These are phyloP conservation scores for Pyrocephalus nanus DNA, from an alignment of 2,797 vertebrate species.

Conservation along the genomic window DNA sequence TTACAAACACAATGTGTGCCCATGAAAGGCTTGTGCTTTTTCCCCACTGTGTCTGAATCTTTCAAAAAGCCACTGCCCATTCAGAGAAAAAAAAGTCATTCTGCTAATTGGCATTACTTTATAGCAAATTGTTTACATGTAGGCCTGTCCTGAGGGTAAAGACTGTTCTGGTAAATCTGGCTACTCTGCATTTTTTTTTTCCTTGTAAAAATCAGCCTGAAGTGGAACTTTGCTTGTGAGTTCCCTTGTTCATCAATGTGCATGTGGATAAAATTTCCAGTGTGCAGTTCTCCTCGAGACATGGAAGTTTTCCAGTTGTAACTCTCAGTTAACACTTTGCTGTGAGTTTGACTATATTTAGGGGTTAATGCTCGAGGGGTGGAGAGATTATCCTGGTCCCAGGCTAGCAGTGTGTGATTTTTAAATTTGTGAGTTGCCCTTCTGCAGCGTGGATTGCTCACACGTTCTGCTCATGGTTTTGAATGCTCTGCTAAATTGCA, in stretches of 20 bases:
- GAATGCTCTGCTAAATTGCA: not conserved
- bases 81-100: not conserved
- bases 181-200: not conserved
- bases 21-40: not conserved
- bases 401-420: not conserved
- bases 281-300: not conserved
- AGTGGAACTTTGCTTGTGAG: not conserved
- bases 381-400: not conserved
- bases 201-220: not conserved
- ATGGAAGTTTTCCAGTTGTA: not conserved
- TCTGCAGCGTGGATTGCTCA: not conserved
- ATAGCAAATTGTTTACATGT: not conserved
- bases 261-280: not conserved
- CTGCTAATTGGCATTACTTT: not conserved
- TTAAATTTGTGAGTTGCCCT: not conserved
- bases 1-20: not conserved
- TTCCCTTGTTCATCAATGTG: not conserved
- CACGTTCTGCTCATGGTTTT: not conserved
- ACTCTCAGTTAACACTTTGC: not conserved
- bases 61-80: not conserved
- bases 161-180: not conserved
- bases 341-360: not conserved
- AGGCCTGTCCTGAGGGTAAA: not conserved
- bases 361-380: not conserved
- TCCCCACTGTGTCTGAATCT: not conserved